Percentiles rank a stretch among this genome's conserved stretches.
These are phyloP conservation scores for Hyposmocoma kahamanoa DNA, from an alignment of 1,140 invertebrate species.

Conservation along the genomic window DNA sequence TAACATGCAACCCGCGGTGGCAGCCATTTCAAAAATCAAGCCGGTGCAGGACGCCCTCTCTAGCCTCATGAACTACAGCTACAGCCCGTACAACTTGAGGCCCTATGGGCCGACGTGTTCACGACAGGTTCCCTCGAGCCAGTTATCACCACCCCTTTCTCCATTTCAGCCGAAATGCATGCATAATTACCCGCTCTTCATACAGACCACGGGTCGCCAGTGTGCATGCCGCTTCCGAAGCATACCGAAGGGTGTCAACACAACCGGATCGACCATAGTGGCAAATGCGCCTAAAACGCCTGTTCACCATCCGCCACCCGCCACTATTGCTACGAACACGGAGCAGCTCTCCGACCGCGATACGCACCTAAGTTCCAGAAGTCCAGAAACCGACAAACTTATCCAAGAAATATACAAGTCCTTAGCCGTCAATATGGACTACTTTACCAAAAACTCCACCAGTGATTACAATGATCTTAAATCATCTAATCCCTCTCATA, in stretches of 20 bases:
- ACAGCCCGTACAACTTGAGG: background rate
- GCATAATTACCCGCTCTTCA: constrained; percentile 42
- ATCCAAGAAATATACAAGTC: constrained; percentile 65
- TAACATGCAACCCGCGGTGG: constrained; percentile 18
- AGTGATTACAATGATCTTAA: constrained; percentile 33
- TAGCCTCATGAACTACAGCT: constrained; percentile 19
- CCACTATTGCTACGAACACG: constrained; percentile 34
- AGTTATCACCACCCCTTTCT: background rate
- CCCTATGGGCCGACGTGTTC: constrained; percentile 32
- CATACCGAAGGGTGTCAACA: no score
- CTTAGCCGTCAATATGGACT: constrained; percentile 37
- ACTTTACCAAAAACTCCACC: constrained; percentile 32
- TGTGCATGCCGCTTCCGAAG: constrained; percentile 21
- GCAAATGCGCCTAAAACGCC: background rate
- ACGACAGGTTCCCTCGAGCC: constrained; percentile 14
- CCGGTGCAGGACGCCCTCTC: no score
- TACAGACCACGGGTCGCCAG: constrained; percentile 31
- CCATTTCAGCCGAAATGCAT: constrained; percentile 18
- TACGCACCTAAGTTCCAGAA: no score
- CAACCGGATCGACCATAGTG: no score
- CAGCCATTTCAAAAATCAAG: constrained; percentile 22
- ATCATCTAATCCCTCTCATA: no score
- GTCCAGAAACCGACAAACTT: constrained; percentile 50
- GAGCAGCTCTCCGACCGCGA: constrained; percentile 16
- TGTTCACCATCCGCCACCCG: constrained; percentile 19